Percentiles rank a stretch among this genome's conserved stretches.
These are phyloP conservation scores for Diaprepes abbreviatus DNA, from an alignment of 2,888 invertebrate genomes.

Conservation along the genomic window DNA sequence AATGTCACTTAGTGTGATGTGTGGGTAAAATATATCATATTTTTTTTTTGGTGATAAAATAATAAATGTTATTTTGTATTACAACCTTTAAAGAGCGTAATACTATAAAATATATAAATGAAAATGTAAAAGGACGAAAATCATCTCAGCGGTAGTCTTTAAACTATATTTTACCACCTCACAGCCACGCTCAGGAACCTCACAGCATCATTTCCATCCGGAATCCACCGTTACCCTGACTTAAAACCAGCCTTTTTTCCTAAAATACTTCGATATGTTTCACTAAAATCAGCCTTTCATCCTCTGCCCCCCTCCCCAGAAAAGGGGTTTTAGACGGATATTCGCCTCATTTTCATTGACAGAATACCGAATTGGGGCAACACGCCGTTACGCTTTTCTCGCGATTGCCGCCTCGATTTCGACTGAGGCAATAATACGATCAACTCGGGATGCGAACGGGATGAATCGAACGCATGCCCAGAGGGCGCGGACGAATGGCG, in stretches of 20 bases:
- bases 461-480: not conserved
- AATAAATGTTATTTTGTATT: too few relatives aligned
- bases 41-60: too few relatives aligned
- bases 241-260: not conserved
- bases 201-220: not conserved
- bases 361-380: not conserved
- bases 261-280: not conserved
- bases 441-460: constrained; percentile 20
- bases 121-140: too few relatives aligned
- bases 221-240: not conserved
- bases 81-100: too few relatives aligned
- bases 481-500: not conserved
- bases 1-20: not conserved
- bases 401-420: not conserved
- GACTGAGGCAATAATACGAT: constrained; percentile 19
- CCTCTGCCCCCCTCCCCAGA: not conserved
- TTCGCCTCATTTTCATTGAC: constrained; percentile 10
- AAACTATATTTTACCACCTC: constrained; percentile 5
- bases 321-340: not conserved
- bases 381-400: not conserved
- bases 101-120: too few relatives aligned
- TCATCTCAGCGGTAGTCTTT: too few relatives aligned
- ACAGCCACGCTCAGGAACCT: constrained; percentile 4
- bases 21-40: too few relatives aligned
- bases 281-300: not conserved